Percentiles rank a stretch among this genome's conserved stretches.
These are phyloP conservation scores for Caenorhabditis inopinata DNA, from an alignment of 1,140 invertebrate genomes.

Conservation along the genomic window DNA sequence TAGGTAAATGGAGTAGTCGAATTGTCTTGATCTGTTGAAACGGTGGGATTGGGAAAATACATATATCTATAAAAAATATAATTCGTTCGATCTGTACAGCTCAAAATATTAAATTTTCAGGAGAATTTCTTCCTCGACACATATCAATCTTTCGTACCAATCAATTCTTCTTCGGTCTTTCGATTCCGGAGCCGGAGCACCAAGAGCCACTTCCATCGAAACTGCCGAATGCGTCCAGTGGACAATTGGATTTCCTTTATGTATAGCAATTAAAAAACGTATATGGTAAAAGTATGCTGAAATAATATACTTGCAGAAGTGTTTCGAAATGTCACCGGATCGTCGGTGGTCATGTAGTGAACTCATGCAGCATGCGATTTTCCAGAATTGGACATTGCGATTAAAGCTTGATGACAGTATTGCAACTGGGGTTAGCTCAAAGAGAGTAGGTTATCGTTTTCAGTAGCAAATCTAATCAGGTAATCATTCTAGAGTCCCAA, in stretches of 20 bases:
- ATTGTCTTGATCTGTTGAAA: too few species aligned
- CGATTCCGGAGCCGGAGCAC: constrained; percentile 79
- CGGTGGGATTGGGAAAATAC: too few species aligned
- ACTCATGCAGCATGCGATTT: constrained; percentile 83
- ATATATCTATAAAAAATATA: too few species aligned
- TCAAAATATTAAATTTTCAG: constrained; percentile 65
- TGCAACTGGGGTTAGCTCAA: neutral
- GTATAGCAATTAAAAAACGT: too few species aligned
- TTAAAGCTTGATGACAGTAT: constrained; percentile 4
- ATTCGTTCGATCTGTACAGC: neutral
- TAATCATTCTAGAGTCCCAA: constrained; percentile 33
- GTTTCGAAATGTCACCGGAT: constrained; percentile 87
- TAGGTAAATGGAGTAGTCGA: constrained; percentile 67
- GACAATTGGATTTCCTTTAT: constrained; percentile 47
- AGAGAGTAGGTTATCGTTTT: neutral
- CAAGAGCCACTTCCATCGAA: constrained; percentile 63
- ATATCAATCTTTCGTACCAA: constrained; percentile 92
- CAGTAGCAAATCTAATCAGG: neutral
- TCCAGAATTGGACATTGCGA: constrained; percentile 66
- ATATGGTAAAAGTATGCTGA: too few species aligned
- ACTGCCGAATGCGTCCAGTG: constrained; percentile 43
- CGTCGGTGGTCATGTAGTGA: constrained; percentile 85
- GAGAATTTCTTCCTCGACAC: constrained; percentile 87
- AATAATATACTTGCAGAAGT: constrained; percentile 73
- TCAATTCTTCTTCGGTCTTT: constrained; percentile 85